Conservation (phyloP, 2,888 invertebrate genomes). For the Lasioglossum marginatum region DNA sequence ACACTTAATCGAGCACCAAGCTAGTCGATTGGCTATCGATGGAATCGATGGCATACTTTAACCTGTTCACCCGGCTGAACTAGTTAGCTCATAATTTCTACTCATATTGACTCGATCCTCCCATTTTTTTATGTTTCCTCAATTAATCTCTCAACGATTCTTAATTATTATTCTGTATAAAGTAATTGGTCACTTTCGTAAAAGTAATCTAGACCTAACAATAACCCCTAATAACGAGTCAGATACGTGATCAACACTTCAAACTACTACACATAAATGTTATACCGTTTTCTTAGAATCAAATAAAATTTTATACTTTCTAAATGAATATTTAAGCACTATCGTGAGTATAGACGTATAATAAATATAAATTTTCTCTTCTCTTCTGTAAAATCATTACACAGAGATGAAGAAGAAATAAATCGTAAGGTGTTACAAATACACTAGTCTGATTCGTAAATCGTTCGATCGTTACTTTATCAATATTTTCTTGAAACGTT, state of each 20-base stretch:
- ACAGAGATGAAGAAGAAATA: too few species aligned
- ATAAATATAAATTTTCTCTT: background rate
- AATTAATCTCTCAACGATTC: too few species aligned
- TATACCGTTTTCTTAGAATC: background rate
- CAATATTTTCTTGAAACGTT: background rate
- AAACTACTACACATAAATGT: background rate
- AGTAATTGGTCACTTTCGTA: background rate
- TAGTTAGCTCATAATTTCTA: background rate
- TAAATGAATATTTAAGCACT: background rate
- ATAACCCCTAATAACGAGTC: background rate
- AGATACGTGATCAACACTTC: background rate
- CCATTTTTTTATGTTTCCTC: background rate
- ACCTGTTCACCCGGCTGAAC: background rate
- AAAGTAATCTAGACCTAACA: background rate
- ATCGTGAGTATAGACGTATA: too few species aligned
- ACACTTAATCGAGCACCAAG: background rate
- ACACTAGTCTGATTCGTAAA: background rate
- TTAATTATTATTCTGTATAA: background rate
- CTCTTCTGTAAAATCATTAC: background rate
- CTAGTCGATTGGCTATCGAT: background rate
- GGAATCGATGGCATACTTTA: slow-evolving; percentile 6
- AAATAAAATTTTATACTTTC: background rate
- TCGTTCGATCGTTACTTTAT: background rate
- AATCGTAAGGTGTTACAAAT: too few species aligned
- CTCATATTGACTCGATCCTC: background rate